Conservation (phyloP, 2,113 vertebrate species). For the Callocephalon fimbriatum region DNA sequence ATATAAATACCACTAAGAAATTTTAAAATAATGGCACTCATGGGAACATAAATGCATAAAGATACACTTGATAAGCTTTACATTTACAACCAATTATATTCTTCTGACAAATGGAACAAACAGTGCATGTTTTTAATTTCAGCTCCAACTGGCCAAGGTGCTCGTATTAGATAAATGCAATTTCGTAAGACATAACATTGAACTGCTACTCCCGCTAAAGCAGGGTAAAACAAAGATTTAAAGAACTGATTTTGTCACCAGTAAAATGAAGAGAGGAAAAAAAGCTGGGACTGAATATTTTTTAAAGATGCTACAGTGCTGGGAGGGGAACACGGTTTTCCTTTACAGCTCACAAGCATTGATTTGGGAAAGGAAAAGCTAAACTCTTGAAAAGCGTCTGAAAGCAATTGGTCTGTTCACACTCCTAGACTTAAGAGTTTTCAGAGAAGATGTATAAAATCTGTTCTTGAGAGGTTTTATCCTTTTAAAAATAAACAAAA, state of each 20-base stretch:
- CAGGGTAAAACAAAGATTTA: neutral
- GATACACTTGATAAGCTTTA: constrained; percentile 9
- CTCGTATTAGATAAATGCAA: constrained; percentile 10
- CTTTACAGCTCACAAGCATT: neutral
- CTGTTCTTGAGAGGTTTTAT: neutral
- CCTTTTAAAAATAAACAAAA: neutral
- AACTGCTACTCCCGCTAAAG: neutral
- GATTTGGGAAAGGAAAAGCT: neutral
- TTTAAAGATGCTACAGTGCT: neutral
- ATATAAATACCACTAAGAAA: constrained; percentile 68
- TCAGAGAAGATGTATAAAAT: neutral
- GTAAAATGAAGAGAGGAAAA: neutral
- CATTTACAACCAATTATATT: neutral
- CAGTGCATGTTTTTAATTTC: constrained; percentile 19
- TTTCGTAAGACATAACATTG: neutral
- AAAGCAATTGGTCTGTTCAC: neutral
- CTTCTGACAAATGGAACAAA: constrained; percentile 29
- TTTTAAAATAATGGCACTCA: constrained; percentile 68
- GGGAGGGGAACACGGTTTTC: neutral
- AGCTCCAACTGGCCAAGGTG: neutral
- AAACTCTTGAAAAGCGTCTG: neutral
- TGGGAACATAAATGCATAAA: constrained; percentile 28
- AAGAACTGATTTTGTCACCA: constrained; percentile 5
- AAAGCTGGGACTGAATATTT: neutral
- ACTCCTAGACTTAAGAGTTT: neutral